These are phyloP conservation scores for Sminthurinus signatus DNA, from an alignment of 1,140 invertebrate species.

Conservation along the genomic window DNA sequence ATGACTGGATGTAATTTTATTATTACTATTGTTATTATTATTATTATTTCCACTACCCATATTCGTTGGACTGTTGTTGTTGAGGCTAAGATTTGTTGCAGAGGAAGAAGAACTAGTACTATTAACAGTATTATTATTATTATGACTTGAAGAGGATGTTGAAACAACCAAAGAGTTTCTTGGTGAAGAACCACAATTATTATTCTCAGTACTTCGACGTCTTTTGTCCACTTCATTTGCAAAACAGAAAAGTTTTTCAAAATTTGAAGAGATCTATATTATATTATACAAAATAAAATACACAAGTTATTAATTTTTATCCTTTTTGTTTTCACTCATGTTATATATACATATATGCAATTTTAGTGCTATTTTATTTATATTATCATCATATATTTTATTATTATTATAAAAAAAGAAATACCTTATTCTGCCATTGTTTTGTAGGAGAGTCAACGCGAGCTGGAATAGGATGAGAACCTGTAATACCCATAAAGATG, in stretches of 20 bases:
- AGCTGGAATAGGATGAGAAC: slow-evolving; percentile 2
- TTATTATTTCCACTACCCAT: slow-evolving; percentile 2
- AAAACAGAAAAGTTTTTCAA: slow-evolving; percentile 77
- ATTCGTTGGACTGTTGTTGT: slow-evolving; percentile 6
- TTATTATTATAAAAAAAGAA: no score
- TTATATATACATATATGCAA: no score
- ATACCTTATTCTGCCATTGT: slow-evolving; percentile 76
- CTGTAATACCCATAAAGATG: not conserved
- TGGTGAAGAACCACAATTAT: slow-evolving; percentile 20
- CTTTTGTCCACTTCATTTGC: slow-evolving; percentile 66
- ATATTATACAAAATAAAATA: no score
- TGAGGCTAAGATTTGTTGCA: slow-evolving; percentile 18
- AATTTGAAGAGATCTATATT: slow-evolving; percentile 75
- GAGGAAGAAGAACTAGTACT: slow-evolving; percentile 23
- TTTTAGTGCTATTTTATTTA: no score
- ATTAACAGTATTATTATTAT: slow-evolving; percentile 31
- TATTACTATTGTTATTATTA: not conserved
- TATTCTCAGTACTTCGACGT: slow-evolving; percentile 64
- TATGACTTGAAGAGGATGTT: slow-evolving; percentile 3
- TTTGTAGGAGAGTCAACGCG: slow-evolving; percentile 33
- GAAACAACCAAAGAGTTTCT: slow-evolving; percentile 31
- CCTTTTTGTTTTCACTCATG: no score
- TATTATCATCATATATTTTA: no score
- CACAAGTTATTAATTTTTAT: no score
- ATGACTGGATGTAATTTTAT: not conserved